Conservation (phyloP, 2,113 vertebrate species). For the Xiphias gladius region DNA sequence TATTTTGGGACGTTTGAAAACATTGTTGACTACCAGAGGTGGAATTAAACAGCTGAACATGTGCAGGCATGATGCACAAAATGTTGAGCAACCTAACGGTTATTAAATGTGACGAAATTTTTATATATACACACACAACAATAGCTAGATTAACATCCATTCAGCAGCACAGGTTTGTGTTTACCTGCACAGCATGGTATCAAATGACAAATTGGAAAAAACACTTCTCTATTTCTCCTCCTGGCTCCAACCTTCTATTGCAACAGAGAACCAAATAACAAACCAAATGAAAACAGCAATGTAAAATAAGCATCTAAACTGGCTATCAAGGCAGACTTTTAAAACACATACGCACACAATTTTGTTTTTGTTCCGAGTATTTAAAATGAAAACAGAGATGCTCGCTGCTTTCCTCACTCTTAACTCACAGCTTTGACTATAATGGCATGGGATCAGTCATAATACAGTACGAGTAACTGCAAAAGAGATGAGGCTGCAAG, state of each 20-base stretch:
- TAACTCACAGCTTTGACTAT: conserved; percentile 43
- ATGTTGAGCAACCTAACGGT: too few species aligned
- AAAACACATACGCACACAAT: conserved; percentile 28
- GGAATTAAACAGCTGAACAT: too few species aligned
- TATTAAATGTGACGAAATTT: too few species aligned
- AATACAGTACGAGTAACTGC: conserved; percentile 27
- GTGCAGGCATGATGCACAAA: background rate
- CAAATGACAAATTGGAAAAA: background rate
- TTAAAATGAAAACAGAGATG: conserved; percentile 42
- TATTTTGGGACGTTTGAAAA: too few species aligned
- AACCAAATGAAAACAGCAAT: background rate
- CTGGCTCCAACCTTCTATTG: background rate
- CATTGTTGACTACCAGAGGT: too few species aligned
- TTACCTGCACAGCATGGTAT: background rate
- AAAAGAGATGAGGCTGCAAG: conserved; percentile 52
- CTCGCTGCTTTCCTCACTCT: conserved; percentile 9
- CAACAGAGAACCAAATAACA: conserved; percentile 2
- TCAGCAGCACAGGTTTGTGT: too few species aligned
- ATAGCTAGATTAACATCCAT: too few species aligned
- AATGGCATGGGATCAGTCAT: background rate
- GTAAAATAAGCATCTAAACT: conserved; percentile 16
- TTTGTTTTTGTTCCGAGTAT: conserved; percentile 6
- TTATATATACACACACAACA: too few species aligned
- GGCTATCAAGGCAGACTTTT: conserved; percentile 10
- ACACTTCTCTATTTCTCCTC: background rate